A percentile compares a stretch with the other conserved stretches of the same genome.
These are phyloP conservation scores for Stomatorhinus ivindoensis DNA, from an alignment of 2,113 vertebrate species.

Conservation along the genomic window DNA sequence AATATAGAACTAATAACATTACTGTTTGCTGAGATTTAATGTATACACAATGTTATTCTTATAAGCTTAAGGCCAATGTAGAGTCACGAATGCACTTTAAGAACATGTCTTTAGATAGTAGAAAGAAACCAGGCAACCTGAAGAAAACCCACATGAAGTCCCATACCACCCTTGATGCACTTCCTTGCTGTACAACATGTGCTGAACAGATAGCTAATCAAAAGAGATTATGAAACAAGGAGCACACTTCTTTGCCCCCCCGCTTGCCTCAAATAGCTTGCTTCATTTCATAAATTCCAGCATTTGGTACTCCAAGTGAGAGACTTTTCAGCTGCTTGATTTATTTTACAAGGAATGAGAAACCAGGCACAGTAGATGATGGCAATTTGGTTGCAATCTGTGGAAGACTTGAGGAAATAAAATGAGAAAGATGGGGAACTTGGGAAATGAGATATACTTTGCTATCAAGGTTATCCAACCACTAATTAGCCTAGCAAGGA, in stretches of 20 bases:
- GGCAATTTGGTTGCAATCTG: neutral
- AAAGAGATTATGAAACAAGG: neutral
- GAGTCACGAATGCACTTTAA: neutral
- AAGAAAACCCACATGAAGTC: neutral
- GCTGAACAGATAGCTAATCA: constrained; percentile 4
- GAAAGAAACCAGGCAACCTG: neutral
- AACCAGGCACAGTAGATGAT: neutral
- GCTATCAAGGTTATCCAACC: neutral
- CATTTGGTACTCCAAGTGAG: neutral
- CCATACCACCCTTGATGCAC: neutral
- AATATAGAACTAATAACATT: neutral
- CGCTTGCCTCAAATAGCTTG: neutral
- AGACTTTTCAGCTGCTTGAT: constrained; percentile 3
- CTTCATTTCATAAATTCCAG: constrained; percentile 2
- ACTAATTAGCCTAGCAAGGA: neutral
- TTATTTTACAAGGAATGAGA: constrained; percentile 5
- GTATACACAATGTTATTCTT: neutral
- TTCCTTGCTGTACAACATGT: neutral
- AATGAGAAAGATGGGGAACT: neutral
- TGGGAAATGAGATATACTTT: neutral
- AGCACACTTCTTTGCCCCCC: neutral
- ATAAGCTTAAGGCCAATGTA: neutral
- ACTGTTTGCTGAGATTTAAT: neutral
- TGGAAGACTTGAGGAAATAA: neutral
- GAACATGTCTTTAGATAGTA: neutral